Evolutionary conservation across 1,140 invertebrate genomes (phyloP), one percentile per base, ranked within the genome.

Genomic region (Ylistrum balloti): DNA sequence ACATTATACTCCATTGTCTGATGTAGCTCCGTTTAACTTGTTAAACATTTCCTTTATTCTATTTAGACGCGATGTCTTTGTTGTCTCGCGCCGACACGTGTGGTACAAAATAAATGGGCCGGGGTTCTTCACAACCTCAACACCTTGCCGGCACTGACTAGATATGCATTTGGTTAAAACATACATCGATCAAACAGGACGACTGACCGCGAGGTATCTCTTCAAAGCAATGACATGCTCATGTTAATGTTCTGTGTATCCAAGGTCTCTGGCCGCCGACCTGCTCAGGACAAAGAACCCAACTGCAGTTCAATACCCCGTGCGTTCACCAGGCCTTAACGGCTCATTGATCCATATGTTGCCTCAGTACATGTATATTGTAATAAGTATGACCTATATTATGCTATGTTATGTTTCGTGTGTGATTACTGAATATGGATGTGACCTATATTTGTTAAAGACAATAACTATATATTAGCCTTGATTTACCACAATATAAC

Each of bases 201-300:
- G 56, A 74, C 56, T 74, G 56, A 74, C 56, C 56, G 56, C 22
- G 56, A 74, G 56, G 5, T 74, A 74, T 74, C 56, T 74, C 11
- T 74, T 28, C 56, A 74, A 74, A 74, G n/a, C 56, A 74, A 74
- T 74, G n/a, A 74, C 22, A 22, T 74, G 56, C 0, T 22, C 56
- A 74, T 74, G 56, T 74, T 74, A 74, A 74, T 28, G 56, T 74
- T n/a, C 56, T 74, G 22, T 74, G 56, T 22, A 22, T 74, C n/a
- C 56, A 74, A 74, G 56, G 56, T 74, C 56, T 74, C 56, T 74
- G 56, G 56, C 56, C 56, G 56, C 56, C 56, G 56, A 74, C 56
- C 56, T 74, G 56, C 56, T 74, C 56, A 74, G 56, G 56, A 74
- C 56, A 74, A 74, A 74, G 56, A 74, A 74, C 56, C n/a, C 56